Evolutionary conservation across 2,797 vertebrate species (phyloP), one percentile per base, ranked within the genome.

Genomic region (Kryptolebias ocellatus): DNA sequence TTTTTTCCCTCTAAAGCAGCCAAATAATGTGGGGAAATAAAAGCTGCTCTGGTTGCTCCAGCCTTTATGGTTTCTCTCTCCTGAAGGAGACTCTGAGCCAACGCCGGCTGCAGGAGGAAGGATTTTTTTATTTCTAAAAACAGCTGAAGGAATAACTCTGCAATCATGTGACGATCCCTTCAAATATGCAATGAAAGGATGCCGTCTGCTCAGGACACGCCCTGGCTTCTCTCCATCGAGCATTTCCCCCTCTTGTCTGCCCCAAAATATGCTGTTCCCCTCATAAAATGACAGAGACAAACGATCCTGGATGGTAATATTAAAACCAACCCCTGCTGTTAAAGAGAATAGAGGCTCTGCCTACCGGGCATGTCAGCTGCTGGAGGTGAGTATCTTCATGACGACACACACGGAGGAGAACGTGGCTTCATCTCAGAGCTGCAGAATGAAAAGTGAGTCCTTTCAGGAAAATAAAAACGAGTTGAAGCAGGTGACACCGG

Each of bases 301-400:
- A 87, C 67, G 31, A 77, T 18, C 56, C 49, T 44, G 63, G 63
- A 61, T 61, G 42, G 60, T 39, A 0, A 11, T 39, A 12, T 11
- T 39, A 39, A 39, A 11, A 39, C 10, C 9, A 12, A 39, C 80
- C 71, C 53, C 76, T 68, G 52, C 72, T 28, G 67, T 24, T 53
- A 60, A 67, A 74, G 49, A 76, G 73, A 84, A 59, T 80, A 87
- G 69, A 83, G 66, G 59, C 67, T 79, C 64, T 83, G 92, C 91
- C 86, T 91, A 93, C 90, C 92, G 71, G 92, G 92, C 92, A 93
- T 93, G 91, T 93, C 90, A 87, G 89, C 90, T 70, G 84, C 90
- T 71, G 84, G 86, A 92, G 91, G 92, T 92, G 91, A 93, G 91
- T 92, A 14, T 83, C 75, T 81, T 86, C 71, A 89, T 89, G 81